Percentiles rank a stretch among this genome's conserved stretches.
Evolutionary conservation across 2,888 invertebrate species (phyloP).

Genomic region (Drosophila putrida): DNA sequence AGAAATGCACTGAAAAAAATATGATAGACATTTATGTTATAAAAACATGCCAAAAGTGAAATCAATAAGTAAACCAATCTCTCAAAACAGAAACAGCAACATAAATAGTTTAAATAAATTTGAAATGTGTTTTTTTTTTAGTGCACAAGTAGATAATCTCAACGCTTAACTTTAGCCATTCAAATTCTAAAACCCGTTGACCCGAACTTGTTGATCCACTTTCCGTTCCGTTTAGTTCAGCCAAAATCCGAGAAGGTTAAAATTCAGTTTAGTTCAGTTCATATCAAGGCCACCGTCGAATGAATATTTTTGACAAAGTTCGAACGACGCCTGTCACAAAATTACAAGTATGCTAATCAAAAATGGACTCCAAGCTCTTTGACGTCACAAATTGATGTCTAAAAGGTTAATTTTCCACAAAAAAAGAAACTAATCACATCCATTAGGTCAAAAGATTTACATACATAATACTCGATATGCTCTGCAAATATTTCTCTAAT

Average conservation of each 20-base stretch:
- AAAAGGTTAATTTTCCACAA: constrained; percentile 12
- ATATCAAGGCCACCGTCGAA: constrained; percentile 39
- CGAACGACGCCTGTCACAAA: constrained; percentile 35
- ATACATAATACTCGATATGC: constrained; percentile 28
- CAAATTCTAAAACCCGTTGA: constrained; percentile 60
- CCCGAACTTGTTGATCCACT: constrained; percentile 61
- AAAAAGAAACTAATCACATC: constrained; percentile 9
- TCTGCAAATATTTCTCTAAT: constrained; percentile 2
- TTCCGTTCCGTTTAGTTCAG: constrained; percentile 24
- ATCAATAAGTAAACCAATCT: background rate
- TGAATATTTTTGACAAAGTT: constrained; percentile 38
- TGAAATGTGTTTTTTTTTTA: constrained; percentile 3
- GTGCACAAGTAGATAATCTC: constrained; percentile 32
- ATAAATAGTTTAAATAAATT: no score
- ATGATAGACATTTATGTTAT: background rate
- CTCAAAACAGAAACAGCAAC: background rate
- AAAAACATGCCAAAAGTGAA: background rate
- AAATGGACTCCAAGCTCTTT: constrained; percentile 9
- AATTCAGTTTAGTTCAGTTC: constrained; percentile 17
- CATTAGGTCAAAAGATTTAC: constrained; percentile 47
- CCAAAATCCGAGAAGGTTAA: constrained; percentile 38
- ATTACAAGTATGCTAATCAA: constrained; percentile 47
- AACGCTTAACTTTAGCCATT: constrained; percentile 19
- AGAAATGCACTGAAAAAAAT: constrained; percentile 40
- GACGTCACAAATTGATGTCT: constrained; percentile 27